Evolutionary conservation across 1,140 invertebrate genomes (phyloP).

Genomic region (Zaprionus camerounensis): DNA sequence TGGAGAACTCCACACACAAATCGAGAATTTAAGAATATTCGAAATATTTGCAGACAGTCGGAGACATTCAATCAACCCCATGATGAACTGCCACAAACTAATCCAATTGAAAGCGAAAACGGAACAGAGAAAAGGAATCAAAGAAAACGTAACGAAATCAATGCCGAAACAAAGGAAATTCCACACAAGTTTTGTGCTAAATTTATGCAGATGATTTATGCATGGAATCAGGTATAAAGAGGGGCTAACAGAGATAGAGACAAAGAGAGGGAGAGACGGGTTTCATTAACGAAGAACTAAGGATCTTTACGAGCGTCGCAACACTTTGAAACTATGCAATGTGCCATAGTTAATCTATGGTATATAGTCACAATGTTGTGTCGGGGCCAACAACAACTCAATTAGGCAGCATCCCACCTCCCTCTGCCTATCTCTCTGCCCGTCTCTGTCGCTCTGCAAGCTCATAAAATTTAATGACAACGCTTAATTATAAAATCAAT

Average conservation of each 20-base stretch:
- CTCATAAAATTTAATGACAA: constrained; percentile 83
- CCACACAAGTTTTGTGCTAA: constrained; percentile 50
- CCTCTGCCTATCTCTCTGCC: background rate
- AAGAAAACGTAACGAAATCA: constrained; percentile 17
- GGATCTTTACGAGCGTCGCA: constrained; percentile 17
- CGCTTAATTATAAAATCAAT: constrained; percentile 84
- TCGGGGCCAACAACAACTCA: constrained; percentile 60
- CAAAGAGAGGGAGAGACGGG: background rate
- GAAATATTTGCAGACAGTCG: constrained; percentile 54
- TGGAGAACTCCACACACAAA: constrained; percentile 30
- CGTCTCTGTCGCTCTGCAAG: constrained; percentile 11
- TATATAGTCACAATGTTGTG: constrained; percentile 29
- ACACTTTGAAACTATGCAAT: constrained; percentile 30
- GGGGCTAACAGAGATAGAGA: background rate
- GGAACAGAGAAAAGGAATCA: background rate
- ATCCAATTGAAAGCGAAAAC: constrained; percentile 45
- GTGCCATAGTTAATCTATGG: constrained; percentile 21
- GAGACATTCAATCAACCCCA: constrained; percentile 72
- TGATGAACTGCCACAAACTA: constrained; percentile 62
- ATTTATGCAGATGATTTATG: constrained; percentile 83
- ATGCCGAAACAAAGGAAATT: constrained; percentile 71
- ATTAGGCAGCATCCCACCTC: constrained; percentile 51
- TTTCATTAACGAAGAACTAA: constrained; percentile 1
- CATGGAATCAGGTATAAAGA: constrained; percentile 25
- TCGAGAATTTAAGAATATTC: constrained; percentile 57